Evolutionary conservation across 2,113 vertebrate species (phyloP).

Genomic region (Puffinus mauretanicus): DNA sequence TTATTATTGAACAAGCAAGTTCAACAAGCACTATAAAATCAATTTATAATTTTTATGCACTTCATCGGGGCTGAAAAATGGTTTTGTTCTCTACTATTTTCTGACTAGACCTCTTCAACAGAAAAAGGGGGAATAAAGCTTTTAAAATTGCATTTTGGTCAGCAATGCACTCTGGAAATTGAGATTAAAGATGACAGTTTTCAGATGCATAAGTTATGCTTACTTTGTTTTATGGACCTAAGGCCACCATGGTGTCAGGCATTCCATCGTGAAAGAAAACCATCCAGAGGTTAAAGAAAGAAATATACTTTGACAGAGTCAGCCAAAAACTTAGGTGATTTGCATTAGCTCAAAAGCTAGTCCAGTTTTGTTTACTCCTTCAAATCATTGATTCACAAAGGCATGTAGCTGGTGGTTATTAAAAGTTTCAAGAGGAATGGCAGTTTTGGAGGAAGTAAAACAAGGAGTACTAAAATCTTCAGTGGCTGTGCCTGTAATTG

Average conservation of each 20-base stretch:
- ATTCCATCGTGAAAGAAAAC: not conserved
- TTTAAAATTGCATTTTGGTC: constrained; percentile 44
- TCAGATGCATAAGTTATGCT: constrained; percentile 44
- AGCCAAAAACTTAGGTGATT: not conserved
- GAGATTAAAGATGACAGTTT: constrained; percentile 60
- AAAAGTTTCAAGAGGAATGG: not conserved
- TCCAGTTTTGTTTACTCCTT: constrained; percentile 29
- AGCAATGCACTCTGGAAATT: constrained; percentile 39
- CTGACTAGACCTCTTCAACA: not conserved
- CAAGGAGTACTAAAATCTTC: not conserved
- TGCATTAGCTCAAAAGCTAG: constrained; percentile 3
- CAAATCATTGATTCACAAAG: not conserved
- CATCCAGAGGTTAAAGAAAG: constrained; percentile 27
- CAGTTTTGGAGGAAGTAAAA: constrained; percentile 1
- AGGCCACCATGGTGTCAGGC: not conserved
- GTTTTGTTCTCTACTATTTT: constrained; percentile 52
- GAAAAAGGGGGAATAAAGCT: constrained; percentile 41
- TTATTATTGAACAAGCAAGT: constrained; percentile 63
- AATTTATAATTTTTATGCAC: constrained; percentile 62
- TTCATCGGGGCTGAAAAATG: constrained; percentile 59
- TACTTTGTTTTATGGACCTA: constrained; percentile 28
- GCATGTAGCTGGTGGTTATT: not conserved
- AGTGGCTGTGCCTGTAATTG: not conserved
- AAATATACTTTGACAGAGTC: not conserved
- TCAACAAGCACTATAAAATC: constrained; percentile 65